These are phyloP conservation scores for Microplitis deprimator DNA, from an alignment of 2,888 invertebrate genomes.

Conservation along the genomic window DNA sequence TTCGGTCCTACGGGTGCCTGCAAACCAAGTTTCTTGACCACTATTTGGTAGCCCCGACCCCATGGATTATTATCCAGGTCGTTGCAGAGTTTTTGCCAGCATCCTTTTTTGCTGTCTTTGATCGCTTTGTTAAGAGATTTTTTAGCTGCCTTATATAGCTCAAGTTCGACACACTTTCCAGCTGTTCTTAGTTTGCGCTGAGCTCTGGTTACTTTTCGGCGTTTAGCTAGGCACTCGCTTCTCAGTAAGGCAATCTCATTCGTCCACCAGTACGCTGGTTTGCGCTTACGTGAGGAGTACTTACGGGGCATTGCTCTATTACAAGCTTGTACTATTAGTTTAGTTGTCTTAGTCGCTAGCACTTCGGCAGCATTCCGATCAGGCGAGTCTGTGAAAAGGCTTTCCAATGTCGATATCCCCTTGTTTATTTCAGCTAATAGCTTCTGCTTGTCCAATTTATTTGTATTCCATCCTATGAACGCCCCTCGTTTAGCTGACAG, in stretches of 20 bases:
- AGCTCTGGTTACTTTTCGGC: neutral
- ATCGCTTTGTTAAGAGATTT: neutral
- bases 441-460: no score
- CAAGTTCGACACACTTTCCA: neutral
- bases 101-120: neutral
- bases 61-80: neutral
- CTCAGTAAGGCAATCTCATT: no score
- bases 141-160: neutral
- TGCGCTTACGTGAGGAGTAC: no score
- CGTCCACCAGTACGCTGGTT: no score
- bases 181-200: neutral
- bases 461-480: no score
- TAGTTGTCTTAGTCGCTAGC: no score
- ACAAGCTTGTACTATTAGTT: no score
- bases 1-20: neutral
- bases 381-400: no score
- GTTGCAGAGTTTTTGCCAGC: neutral
- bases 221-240: neutral
- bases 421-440: no score
- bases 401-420: no score
- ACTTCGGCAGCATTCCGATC: no score
- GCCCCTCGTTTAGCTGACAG: neutral
- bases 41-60: neutral
- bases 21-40: constrained; percentile 18
- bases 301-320: no score